phyloP scores from a whole-genome alignment of 2,113 vertebrate species.

The Bagarius yarrelli region DNA sequence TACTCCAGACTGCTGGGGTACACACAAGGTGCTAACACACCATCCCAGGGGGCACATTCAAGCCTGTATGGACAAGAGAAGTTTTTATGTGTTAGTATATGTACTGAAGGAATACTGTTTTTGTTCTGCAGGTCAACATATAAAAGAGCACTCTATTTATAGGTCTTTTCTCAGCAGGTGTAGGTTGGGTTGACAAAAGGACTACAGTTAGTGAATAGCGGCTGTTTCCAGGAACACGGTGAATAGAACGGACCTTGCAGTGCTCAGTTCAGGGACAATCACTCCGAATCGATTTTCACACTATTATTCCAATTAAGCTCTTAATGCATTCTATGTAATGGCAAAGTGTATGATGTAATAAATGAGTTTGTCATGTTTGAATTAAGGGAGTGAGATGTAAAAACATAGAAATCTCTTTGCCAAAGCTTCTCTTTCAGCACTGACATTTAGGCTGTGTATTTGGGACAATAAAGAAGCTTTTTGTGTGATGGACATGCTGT shows the following conservation, averaged over 20 bases:
- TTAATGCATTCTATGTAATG: slow-evolving; percentile 11
- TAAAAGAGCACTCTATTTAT: slow-evolving; percentile 31
- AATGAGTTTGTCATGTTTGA: background rate
- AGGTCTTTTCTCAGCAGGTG: slow-evolving; percentile 32
- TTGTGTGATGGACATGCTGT: background rate
- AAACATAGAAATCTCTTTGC: background rate
- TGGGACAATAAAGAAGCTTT: background rate
- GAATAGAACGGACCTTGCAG: slow-evolving; percentile 19
- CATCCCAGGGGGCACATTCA: background rate
- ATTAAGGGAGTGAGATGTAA: slow-evolving; percentile 5
- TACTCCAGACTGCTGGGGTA: background rate
- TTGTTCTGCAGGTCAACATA: background rate
- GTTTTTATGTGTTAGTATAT: background rate
- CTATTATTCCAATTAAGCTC: slow-evolving; percentile 17
- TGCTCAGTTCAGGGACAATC: slow-evolving; percentile 21
- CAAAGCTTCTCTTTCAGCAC: background rate
- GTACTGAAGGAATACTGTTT: background rate
- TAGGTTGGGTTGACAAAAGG: slow-evolving; percentile 15
- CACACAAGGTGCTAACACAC: background rate
- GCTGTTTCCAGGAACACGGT: slow-evolving; percentile 38
- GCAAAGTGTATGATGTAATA: slow-evolving; percentile 30
- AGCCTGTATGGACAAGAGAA: background rate
- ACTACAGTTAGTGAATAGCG: slow-evolving; percentile 31
- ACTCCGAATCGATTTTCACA: slow-evolving; percentile 21
- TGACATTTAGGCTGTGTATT: background rate